Percentiles rank a stretch among this genome's conserved stretches.
These are phyloP conservation scores for Boulengeromyrus knoepffleri DNA, from an alignment of 2,113 vertebrate species.

Conservation along the genomic window DNA sequence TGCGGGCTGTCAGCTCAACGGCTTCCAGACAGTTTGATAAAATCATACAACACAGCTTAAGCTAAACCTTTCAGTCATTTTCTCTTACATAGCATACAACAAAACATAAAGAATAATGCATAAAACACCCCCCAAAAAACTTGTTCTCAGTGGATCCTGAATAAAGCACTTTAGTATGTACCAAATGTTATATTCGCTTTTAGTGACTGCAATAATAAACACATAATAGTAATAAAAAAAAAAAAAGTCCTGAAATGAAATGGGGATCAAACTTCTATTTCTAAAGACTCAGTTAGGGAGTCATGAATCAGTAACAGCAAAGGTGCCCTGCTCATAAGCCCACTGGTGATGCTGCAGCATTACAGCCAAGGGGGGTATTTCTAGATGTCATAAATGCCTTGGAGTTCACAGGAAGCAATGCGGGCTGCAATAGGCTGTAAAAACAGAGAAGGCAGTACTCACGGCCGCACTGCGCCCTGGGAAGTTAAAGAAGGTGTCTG, in stretches of 20 bases:
- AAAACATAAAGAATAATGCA: background rate
- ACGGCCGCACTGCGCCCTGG: conserved; percentile 98
- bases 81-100: background rate
- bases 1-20: background rate
- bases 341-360: background rate
- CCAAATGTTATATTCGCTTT: background rate
- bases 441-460: conserved; percentile 45
- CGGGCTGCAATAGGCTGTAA: background rate
- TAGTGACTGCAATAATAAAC: background rate
- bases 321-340: background rate
- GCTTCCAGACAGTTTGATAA: background rate
- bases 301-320: background rate
- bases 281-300: background rate
- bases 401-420: background rate
- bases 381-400: background rate
- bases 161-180: background rate
- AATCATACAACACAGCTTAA: background rate
- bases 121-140: background rate
- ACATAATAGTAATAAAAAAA: background rate
- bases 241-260: background rate
- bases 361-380: background rate
- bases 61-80: background rate
- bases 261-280: background rate
- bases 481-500: conserved; percentile 99
- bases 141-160: background rate